Conservation (phyloP, 1,140 invertebrate species). For the Philotrypesis tridentata region DNA sequence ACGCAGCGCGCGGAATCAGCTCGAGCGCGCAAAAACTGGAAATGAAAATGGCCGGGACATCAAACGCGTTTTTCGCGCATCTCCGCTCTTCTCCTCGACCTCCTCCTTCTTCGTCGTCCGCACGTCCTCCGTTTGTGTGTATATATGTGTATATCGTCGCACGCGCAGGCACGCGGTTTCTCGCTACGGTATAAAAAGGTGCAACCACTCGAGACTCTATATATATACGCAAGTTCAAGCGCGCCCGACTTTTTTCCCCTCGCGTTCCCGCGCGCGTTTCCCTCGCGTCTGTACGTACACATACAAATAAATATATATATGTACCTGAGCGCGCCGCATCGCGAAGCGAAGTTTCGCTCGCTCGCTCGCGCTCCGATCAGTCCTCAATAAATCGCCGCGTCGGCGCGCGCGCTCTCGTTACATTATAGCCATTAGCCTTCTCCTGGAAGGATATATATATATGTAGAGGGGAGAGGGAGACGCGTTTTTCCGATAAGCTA, state of each 20-base stretch:
- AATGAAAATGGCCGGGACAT: neutral
- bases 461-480: neutral
- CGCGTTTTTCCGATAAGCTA: conserved; percentile 9
- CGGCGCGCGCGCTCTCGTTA: conserved; percentile 5
- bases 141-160: too few relatives aligned
- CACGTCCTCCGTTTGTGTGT: too few relatives aligned
- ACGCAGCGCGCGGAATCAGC: too few relatives aligned
- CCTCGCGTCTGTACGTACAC: too few relatives aligned
- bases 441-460: neutral
- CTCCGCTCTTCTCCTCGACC: neutral
- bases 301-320: too few relatives aligned
- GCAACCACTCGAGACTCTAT: too few relatives aligned
- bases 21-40: neutral
- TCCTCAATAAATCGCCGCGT: neutral
- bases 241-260: neutral
- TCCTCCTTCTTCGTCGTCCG: too few relatives aligned
- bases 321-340: neutral
- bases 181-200: neutral
- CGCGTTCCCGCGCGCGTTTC: neutral
- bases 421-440: neutral
- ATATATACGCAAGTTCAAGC: neutral
- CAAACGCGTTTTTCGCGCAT: neutral
- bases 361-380: too few relatives aligned
- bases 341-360: neutral
- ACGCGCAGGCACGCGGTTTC: neutral